phyloP scores from a whole-genome alignment of 2,797 vertebrate genomes.

The Lutjanus argentimaculatus region DNA sequence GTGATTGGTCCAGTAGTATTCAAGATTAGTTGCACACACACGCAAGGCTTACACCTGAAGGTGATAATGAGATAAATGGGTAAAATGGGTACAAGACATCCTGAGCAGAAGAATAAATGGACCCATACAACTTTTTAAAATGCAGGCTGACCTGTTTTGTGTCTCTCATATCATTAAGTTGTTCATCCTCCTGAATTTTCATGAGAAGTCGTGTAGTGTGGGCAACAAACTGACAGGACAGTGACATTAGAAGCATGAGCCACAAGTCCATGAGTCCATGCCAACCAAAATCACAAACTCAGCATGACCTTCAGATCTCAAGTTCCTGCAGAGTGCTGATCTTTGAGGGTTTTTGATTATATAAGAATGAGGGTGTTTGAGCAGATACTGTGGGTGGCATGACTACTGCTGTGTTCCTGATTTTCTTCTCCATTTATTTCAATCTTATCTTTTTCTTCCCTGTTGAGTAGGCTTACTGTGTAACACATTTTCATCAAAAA shows the following conservation, averaged over 20 bases:
- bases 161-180: background rate
- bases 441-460: background rate
- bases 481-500: background rate
- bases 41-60: too few species aligned
- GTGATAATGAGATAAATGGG: background rate
- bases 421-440: constrained; percentile 2
- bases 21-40: too few species aligned
- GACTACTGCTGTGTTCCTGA: background rate
- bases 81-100: background rate
- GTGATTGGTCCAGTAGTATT: too few species aligned
- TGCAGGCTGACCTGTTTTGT: background rate
- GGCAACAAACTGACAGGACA: background rate
- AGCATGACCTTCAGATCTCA: background rate
- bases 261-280: background rate
- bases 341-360: background rate
- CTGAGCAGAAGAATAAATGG: background rate
- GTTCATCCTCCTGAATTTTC: background rate
- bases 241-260: background rate
- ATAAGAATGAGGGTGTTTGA: background rate
- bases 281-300: background rate
- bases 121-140: background rate
- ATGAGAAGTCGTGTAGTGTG: background rate
- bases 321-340: background rate
- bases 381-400: background rate
- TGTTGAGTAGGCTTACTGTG: background rate